phyloP scores from a whole-genome alignment of 2,888 invertebrate species.

The Leucozona laternaria region DNA sequence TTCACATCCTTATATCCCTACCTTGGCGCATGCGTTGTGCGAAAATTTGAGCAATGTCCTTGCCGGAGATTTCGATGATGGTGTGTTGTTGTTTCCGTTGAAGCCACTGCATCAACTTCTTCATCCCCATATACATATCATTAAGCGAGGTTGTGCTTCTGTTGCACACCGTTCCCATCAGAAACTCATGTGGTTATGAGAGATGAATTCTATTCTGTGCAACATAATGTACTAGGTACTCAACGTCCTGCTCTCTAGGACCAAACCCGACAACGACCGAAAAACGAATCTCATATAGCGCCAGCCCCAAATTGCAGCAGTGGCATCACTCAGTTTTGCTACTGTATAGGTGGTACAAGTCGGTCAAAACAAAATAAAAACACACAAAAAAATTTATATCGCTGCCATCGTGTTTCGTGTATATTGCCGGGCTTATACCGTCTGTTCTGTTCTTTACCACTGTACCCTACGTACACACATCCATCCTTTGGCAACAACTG shows the following conservation, averaged over 20 bases:
- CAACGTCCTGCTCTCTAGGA: slow-evolving; percentile 61
- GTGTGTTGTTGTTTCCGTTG: slow-evolving; percentile 60
- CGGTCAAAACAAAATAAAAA: slow-evolving; percentile 67
- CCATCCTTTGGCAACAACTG: slow-evolving; percentile 75
- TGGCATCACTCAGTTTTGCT: slow-evolving; percentile 53
- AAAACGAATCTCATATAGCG: slow-evolving; percentile 47
- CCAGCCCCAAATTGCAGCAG: slow-evolving; percentile 68
- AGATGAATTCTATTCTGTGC: slow-evolving; percentile 69
- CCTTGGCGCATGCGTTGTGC: slow-evolving; percentile 68
- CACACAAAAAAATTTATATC: slow-evolving; percentile 41
- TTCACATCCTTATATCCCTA: slow-evolving; percentile 41
- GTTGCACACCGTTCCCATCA: slow-evolving; percentile 64
- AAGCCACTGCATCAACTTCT: slow-evolving; percentile 69
- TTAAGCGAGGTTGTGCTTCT: slow-evolving; percentile 42
- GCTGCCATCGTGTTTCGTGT: slow-evolving; percentile 23
- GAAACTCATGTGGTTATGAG: slow-evolving; percentile 75
- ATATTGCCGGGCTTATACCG: slow-evolving; percentile 56
- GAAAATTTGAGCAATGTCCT: slow-evolving; percentile 67
- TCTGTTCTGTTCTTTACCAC: no score
- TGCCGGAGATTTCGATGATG: slow-evolving; percentile 65
- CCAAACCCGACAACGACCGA: slow-evolving; percentile 33
- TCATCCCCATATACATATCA: slow-evolving; percentile 55
- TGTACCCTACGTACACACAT: slow-evolving; percentile 71
- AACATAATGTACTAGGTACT: slow-evolving; percentile 65
- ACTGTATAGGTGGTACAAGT: slow-evolving; percentile 66